Base-by-base conservation (phyloP, 2,888 invertebrate genomes). In the Zaprionus lineosus region DNA sequence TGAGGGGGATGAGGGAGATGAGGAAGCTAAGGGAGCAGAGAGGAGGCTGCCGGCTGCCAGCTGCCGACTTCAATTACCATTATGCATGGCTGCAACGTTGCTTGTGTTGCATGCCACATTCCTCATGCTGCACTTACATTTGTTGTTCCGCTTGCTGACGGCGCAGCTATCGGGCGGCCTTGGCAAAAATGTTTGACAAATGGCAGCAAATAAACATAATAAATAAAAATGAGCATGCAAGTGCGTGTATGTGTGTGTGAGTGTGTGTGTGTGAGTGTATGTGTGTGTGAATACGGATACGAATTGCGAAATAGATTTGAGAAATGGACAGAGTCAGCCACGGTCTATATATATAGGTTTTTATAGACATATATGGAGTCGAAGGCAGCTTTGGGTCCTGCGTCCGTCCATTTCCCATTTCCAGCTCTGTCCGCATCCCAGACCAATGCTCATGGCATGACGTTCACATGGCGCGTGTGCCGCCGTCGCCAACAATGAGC, bases 161-260 rank as follows among this genome's bases (percentile, higher is more conserved):
- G 37, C 33, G 36, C 37, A 55, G 43, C 28, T 53, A 46, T 46
- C 46, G 64, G 74, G 39, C 44, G 74, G 67, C 74, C 74, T 71
- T 59, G 71, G 60, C 59, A 55, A 76, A 79, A 65, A 58, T 73
- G 51, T 70, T 75, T 75, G 86, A 85, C 82, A 82, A 82, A 84
- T 85, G 84, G 71, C 67, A 62, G 62, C 77, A 85, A 79, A 82
- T 84, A 81, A 81, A 84, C 77, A 81, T 84, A 84, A 77, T 77
- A 77, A 77, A 77, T 77, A 77, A 73, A 70, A 76, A 6, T 24
- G 24, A 24, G n/a, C 6, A 24, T 24, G 24, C 8, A n/a, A 24
- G n/a, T n/a, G n/a, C n/a, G n/a, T n/a, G n/a, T n/a, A n/a, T n/a
- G n/a, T n/a, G n/a, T n/a, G n/a, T n/a, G n/a, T n/a, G n/a, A n/a